Evolutionary conservation across 1,140 invertebrate genomes (phyloP), one percentile per base, ranked within the genome.

Genomic region (Lethrus apterus): DNA sequence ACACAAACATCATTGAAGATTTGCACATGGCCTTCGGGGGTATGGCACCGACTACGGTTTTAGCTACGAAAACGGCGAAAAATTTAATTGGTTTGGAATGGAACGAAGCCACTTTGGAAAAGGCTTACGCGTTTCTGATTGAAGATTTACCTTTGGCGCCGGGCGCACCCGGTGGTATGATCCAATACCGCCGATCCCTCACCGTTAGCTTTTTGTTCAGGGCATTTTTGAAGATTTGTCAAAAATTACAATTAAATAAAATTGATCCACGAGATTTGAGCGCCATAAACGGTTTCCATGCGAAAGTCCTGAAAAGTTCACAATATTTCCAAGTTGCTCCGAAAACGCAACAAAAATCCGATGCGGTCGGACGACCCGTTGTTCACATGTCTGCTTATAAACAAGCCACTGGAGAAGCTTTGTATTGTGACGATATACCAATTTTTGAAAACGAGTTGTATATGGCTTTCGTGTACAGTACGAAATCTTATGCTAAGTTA

Each of bases 351-450:
- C n/a, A n/a, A n/a, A n/a, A n/a, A n/a, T n/a, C n/a, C n/a, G n/a
- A n/a, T n/a, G n/a, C n/a, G n/a, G n/a, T 98, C 14, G 89, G 92
- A 1, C 74, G 82, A 49, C 87, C 92, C 0, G 70, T 93, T 20
- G 72, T 82, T 1, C 93, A 98, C 61, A 57, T 74, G 1, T 89
- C 90, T n/a, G 91, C 87, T 0, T 70, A 79, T 4, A 93, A 96
- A 64, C 93, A 97, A 71, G 84, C 84, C 1, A 84, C 88, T 4
- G 93, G 93, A 8, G 92, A 96, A 72, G 93, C 93, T 3, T 68
- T 89, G 24, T 98, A 96, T 63, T 82, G 84, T 52, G 91, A 94
- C 66, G 94, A 98, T 62, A 81, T 93, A 47, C 89, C 89, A 0
- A 65, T 63, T 38, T 72, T 76, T 34, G 70, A 80, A 52, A 76